phyloP scores from a whole-genome alignment of 2,888 invertebrate species.

The Aphrophora alni region DNA sequence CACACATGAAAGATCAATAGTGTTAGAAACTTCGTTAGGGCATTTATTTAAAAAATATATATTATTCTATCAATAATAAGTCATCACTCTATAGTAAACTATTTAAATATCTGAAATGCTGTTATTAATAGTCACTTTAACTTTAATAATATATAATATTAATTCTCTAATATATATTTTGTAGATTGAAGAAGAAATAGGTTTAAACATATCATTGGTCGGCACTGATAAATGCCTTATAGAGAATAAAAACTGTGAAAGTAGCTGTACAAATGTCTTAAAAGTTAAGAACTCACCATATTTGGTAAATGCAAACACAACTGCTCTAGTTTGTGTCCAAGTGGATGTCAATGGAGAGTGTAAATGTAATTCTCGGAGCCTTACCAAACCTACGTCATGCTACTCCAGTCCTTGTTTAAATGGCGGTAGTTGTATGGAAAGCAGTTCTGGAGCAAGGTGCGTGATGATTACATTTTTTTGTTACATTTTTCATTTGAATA shows the following conservation, averaged over 20 bases:
- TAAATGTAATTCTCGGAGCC: slow-evolving; percentile 92
- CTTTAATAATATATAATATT: no score
- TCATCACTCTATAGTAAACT: no score
- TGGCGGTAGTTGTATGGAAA: slow-evolving; percentile 91
- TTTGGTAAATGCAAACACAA: slow-evolving; percentile 96
- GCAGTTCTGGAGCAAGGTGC: slow-evolving; percentile 68
- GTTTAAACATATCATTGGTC: slow-evolving; percentile 95
- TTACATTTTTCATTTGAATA: no score
- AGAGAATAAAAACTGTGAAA: slow-evolving; percentile 93
- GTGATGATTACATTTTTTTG: no score
- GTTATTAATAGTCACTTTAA: no score
- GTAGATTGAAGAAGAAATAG: slow-evolving; percentile 87
- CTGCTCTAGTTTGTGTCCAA: slow-evolving; percentile 93
- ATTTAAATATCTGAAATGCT: no score
- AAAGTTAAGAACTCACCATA: slow-evolving; percentile 88
- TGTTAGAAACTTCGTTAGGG: no score
- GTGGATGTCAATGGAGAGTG: slow-evolving; percentile 92
- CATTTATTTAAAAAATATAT: no score
- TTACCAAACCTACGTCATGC: slow-evolving; percentile 87
- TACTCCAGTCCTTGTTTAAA: slow-evolving; percentile 91
- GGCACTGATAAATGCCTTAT: slow-evolving; percentile 95
- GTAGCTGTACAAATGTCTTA: slow-evolving; percentile 91
- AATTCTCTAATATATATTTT: no score
- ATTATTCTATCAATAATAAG: no score
- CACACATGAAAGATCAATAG: no score